Conservation (phyloP, 2,797 vertebrate genomes). For the Sebastes cheni region DNA sequence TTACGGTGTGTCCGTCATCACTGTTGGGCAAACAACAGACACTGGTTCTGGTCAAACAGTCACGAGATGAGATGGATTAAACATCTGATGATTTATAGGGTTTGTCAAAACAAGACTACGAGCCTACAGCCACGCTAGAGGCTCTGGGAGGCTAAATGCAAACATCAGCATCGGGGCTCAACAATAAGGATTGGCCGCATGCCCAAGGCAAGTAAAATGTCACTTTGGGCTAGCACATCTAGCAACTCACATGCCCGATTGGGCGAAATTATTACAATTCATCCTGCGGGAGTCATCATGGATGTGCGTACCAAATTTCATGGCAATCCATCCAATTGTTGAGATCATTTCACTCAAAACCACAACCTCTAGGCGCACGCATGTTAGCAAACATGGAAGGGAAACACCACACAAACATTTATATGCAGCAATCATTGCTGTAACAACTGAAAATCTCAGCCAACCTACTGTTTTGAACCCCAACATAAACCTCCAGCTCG, state of each 20-base stretch:
- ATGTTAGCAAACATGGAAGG: not conserved
- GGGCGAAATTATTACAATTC: not conserved
- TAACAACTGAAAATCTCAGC: conserved; percentile 47
- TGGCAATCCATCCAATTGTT: not conserved
- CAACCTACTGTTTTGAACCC: conserved; percentile 67
- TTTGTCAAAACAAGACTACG: not conserved
- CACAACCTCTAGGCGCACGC: not conserved
- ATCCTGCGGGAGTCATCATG: not conserved
- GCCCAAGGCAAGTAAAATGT: too few relatives aligned
- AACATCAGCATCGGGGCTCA: not conserved
- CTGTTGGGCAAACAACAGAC: conserved; percentile 53
- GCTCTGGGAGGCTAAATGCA: not conserved
- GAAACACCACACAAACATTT: conserved; percentile 22
- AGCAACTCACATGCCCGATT: too few relatives aligned
- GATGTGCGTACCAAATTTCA: not conserved
- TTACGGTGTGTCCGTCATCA: conserved; percentile 25
- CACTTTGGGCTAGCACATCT: too few relatives aligned
- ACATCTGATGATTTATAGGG: conserved; percentile 15
- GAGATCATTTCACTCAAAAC: not conserved
- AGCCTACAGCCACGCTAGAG: not conserved
- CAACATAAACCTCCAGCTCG: conserved; percentile 48
- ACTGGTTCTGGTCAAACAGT: conserved; percentile 35
- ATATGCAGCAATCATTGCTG: conserved; percentile 29
- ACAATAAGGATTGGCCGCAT: too few relatives aligned
- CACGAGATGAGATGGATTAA: conserved; percentile 37